Base-by-base conservation (phyloP, 2,888 invertebrate species). In the Sarcophaga subvicina region DNA sequence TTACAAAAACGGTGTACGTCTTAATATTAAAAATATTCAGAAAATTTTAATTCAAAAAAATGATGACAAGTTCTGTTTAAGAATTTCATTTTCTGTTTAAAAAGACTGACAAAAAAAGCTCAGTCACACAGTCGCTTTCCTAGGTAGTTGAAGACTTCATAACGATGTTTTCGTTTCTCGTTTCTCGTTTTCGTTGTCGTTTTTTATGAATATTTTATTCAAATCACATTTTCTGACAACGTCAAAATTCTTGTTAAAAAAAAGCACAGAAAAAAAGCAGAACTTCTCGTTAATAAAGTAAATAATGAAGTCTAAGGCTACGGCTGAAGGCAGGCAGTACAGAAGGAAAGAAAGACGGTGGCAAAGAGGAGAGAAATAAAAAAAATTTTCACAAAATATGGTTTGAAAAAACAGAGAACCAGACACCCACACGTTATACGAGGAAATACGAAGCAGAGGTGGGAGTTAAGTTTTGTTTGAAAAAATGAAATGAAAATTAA, bases 151-250 rank as follows among this genome's bases (percentile, higher is more conserved):
- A 37, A 37, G 8, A 37, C 37, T 37, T 37, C 8, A 37, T 37
- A 37, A 10, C 2, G 37, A 10, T 37, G 37, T 37, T 37, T 37
- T 37, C 10, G 37, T 6, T 37, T 6, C 37, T 37, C 8, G 37
- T 37, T 37, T 37, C 6, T 10, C 0, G 27, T 49, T 49, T 2
- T 49, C 10, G 2, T 10, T 12, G 3, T 49, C 3, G 1, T 49
- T 49, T 70, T 84, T 67, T 60, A 49, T 37, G 59, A 70, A 63
- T 22, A 69, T 83, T 60, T n/a, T 81, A 87, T 87, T 79, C 87
- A 81, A 87, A 87, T 76, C 87, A 84, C 87, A 84, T 76, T 47
- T 71, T 79, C 59, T 47, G 76, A 82, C 84, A 87, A 84, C 75
- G 76, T 79, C 72, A 45, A 83, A 84, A 82, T 84, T 87, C 81